Conservation (phyloP, 2,888 invertebrate species). For the Pomacea canaliculata region DNA sequence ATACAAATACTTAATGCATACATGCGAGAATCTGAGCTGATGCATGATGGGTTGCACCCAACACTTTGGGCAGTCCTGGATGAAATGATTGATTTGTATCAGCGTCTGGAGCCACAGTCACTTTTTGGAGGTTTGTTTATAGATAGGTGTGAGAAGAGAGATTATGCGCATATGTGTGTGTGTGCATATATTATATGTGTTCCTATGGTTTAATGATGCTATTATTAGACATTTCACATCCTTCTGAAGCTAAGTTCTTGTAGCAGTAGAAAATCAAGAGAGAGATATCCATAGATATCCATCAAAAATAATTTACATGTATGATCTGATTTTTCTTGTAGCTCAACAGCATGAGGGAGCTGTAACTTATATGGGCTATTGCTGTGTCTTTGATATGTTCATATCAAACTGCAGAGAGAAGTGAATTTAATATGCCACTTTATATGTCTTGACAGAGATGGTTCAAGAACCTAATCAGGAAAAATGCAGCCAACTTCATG, state of each 20-base stretch:
- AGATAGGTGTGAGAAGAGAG: background rate
- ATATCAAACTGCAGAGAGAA: too few species aligned
- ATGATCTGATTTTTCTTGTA: too few species aligned
- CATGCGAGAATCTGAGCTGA: conserved; percentile 62
- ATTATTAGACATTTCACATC: too few species aligned
- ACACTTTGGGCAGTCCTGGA: conserved; percentile 64
- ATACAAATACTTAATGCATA: conserved; percentile 64
- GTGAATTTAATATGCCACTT: too few species aligned
- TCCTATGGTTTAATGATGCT: background rate
- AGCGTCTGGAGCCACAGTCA: conserved; percentile 55
- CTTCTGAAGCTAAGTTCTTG: too few species aligned
- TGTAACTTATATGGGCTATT: too few species aligned
- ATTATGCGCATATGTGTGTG: background rate
- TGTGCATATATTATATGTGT: background rate
- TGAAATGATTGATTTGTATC: conserved; percentile 59
- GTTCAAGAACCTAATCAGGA: conserved; percentile 61
- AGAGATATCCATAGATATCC: too few species aligned
- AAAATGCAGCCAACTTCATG: conserved; percentile 59
- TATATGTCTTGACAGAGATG: conserved; percentile 46
- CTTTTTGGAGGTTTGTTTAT: conserved; percentile 57
- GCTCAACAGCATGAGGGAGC: too few species aligned
- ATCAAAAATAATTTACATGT: too few species aligned
- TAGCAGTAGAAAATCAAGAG: too few species aligned
- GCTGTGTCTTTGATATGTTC: too few species aligned
- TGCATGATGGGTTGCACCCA: conserved; percentile 60